phyloP scores from a whole-genome alignment of 2,113 vertebrate species.

The Ia io region DNA sequence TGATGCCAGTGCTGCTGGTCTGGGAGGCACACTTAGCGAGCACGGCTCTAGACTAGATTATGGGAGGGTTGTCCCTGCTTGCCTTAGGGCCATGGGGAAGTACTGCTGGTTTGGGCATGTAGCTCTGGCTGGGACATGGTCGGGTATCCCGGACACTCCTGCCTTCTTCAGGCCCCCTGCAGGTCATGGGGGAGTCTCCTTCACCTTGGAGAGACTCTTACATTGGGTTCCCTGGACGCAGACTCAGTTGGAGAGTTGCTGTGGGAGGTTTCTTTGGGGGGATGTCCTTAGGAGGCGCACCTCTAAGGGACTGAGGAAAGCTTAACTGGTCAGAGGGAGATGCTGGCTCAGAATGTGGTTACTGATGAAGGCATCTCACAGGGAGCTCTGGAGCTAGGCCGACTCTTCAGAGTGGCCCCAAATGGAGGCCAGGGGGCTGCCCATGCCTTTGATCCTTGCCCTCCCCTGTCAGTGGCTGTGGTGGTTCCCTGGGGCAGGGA shows the following conservation, averaged over 20 bases:
- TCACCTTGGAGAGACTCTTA: not conserved
- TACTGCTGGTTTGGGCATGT: not conserved
- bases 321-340: not conserved
- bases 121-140: not conserved
- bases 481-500: not conserved
- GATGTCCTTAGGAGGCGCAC: not conserved
- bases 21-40: not conserved
- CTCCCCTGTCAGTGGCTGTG: too few relatives aligned
- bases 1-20: not conserved
- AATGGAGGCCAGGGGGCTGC: too few relatives aligned
- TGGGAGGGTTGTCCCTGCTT: not conserved
- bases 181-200: not conserved
- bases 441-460: not conserved
- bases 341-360: not conserved
- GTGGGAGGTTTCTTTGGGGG: not conserved
- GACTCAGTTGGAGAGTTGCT: not conserved
- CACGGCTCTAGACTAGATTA: not conserved
- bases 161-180: not conserved
- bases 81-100: not conserved
- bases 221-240: not conserved
- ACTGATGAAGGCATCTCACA: not conserved
- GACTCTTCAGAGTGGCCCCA: not conserved
- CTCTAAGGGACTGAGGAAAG: not conserved
- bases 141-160: not conserved
- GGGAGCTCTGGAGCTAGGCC: not conserved